A percentile compares a stretch with the other conserved stretches of the same genome.
Evolutionary conservation across 2,113 vertebrate species (phyloP).

Genomic region (Nematolebias whitei): DNA sequence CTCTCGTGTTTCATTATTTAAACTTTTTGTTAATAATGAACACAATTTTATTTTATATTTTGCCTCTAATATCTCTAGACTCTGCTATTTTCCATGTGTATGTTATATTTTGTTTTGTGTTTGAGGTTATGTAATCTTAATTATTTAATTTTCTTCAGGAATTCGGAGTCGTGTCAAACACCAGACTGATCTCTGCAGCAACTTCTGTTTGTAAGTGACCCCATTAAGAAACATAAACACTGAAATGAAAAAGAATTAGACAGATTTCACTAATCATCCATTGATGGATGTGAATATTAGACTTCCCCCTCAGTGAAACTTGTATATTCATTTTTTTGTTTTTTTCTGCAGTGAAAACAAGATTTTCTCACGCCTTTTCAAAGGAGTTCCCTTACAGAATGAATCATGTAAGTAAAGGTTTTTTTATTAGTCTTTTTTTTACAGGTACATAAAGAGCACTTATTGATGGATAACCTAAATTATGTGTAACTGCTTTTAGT

Average conservation of each 20-base stretch:
- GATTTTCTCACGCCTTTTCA: constrained; percentile 98
- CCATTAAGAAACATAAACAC: background rate
- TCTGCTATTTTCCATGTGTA: background rate
- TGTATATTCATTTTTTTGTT: constrained; percentile 45
- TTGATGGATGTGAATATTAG: too few relatives aligned
- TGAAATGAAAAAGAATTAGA: background rate
- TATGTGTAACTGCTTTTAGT: too few relatives aligned
- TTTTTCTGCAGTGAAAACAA: constrained; percentile 91
- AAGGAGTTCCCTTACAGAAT: constrained; percentile 99
- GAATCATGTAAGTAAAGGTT: constrained; percentile 93
- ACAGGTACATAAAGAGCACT: background rate
- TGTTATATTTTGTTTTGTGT: background rate
- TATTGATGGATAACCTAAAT: background rate
- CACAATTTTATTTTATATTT: background rate
- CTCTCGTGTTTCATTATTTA: background rate
- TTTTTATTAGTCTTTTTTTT: background rate
- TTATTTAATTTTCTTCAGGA: constrained; percentile 80
- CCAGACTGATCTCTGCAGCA: constrained; percentile 96
- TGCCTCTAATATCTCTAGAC: background rate
- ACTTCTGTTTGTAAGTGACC: constrained; percentile 97
- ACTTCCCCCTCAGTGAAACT: background rate
- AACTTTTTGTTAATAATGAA: too few relatives aligned
- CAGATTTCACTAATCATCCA: too few relatives aligned
- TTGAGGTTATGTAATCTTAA: background rate
- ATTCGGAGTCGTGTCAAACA: constrained; percentile 99